Base-by-base conservation (phyloP, 2,888 invertebrate species). In the Callimorpha dominula region DNA sequence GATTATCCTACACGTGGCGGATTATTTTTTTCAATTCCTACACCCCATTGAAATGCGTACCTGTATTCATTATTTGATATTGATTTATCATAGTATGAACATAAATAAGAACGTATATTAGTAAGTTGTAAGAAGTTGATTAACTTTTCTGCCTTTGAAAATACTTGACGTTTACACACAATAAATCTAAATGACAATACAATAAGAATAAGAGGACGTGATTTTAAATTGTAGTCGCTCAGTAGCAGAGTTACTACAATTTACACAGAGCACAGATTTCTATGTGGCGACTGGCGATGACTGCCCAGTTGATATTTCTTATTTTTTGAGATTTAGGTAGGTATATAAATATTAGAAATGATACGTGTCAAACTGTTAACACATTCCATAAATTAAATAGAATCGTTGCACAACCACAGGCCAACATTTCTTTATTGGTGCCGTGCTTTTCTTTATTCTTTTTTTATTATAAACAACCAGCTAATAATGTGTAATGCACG, bases 1-100 rank as follows among this genome's bases (percentile, higher is more conserved):
- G 95, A 94, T 95, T 93, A 95, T 93, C 93, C 89, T 84, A 88
- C 95, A 95, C 95, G 95, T 95, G 95, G 82, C 93, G 89, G 91
- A 90, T 93, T 91, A 91, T 78, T 86, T 82, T 79, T 81, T 78
- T 79, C 80, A 82, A 84, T 79, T 77, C 80, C 66, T 78, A 75
- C 72, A 81, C 81, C 77, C 79, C 77, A 73, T 81, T 81, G 77
- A 75, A 72, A 68, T 74, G 78, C 74, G 68, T 87, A 86, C 83
- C 74, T 76, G 68, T 85, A 70, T 71, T 86, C 77, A 86, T 85
- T 80, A 78, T 46, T 8, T 46, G 40, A 70, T 80, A 85, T 84
- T 79, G 75, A 83, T 83, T 76, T 70, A 73, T 72, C n/a, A 74
- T 73, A 17, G 43, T n/a, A 6, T 14, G 12, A n/a, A 20, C 2